Percentiles rank a stretch among this genome's conserved stretches.
These are phyloP conservation scores for Lonchura striata DNA, from an alignment of 2,113 vertebrate genomes.

Conservation along the genomic window DNA sequence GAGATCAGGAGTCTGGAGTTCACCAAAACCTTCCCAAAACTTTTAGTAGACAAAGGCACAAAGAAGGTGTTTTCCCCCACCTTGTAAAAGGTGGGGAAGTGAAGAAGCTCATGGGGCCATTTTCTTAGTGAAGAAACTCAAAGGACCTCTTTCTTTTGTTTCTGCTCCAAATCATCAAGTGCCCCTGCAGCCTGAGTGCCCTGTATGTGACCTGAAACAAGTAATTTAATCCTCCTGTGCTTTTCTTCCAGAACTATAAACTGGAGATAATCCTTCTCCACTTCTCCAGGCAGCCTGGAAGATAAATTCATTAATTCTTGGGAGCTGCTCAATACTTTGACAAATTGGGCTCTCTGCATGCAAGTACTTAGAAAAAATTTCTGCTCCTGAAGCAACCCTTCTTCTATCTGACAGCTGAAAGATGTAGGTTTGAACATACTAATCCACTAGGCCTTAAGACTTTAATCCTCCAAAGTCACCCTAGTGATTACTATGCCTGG, in stretches of 20 bases:
- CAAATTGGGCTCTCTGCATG: conserved; percentile 33
- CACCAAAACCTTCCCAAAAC: background rate
- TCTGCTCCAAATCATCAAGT: background rate
- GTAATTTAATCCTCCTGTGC: conserved; percentile 13
- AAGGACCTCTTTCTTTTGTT: background rate
- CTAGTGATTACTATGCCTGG: conserved; percentile 42
- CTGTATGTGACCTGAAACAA: conserved; percentile 33
- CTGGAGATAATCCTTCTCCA: conserved; percentile 47
- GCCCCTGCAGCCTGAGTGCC: background rate
- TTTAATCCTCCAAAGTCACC: conserved; percentile 64
- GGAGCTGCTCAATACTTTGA: conserved; percentile 45
- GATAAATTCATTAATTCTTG: conserved; percentile 36
- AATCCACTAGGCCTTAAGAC: conserved; percentile 54
- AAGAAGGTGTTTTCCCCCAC: background rate
- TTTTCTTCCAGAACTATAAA: conserved; percentile 44
- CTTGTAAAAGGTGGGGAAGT: background rate
- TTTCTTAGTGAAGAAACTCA: background rate
- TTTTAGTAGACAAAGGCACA: background rate
- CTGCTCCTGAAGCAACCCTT: background rate
- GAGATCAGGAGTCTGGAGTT: background rate
- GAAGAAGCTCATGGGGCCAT: background rate
- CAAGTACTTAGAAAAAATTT: conserved; percentile 1
- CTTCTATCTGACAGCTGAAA: conserved; percentile 55
- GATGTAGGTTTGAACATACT: conserved; percentile 56
- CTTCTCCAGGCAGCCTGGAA: conserved; percentile 30